phyloP scores from a whole-genome alignment of 1,140 invertebrate species.

The Lucilia sericata region DNA sequence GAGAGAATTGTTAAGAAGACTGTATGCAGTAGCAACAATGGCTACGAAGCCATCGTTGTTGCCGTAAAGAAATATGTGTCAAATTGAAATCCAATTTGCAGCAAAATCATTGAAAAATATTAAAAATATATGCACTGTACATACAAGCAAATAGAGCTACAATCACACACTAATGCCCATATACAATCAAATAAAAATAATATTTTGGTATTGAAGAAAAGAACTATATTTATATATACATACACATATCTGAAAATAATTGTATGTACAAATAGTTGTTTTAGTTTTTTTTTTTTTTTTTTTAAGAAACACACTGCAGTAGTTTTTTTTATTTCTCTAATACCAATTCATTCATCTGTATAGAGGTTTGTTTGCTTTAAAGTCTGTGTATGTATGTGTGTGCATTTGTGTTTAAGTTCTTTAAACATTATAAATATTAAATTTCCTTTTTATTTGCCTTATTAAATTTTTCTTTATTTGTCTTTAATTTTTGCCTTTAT shows the following conservation, averaged over 20 bases:
- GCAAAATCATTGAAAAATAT: conserved; percentile 19
- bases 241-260: no score
- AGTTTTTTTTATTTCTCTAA: background rate
- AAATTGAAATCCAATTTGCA: conserved; percentile 29
- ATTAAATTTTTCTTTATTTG: no score
- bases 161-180: background rate
- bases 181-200: background rate
- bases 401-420: no score
- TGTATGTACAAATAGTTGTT: background rate
- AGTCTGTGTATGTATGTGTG: no score
- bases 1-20: conserved; percentile 1
- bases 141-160: background rate
- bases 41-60: background rate
- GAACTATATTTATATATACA: no score
- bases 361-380: background rate
- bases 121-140: background rate
- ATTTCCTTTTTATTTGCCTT: no score
- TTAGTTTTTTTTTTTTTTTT: background rate
- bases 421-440: no score
- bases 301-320: background rate
- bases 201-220: no score
- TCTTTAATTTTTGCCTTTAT: no score
- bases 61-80: conserved; percentile 6
- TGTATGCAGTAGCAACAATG: background rate
- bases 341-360: background rate